phyloP scores from a whole-genome alignment of 2,113 vertebrate species.

The Corythoichthys intestinalis region DNA sequence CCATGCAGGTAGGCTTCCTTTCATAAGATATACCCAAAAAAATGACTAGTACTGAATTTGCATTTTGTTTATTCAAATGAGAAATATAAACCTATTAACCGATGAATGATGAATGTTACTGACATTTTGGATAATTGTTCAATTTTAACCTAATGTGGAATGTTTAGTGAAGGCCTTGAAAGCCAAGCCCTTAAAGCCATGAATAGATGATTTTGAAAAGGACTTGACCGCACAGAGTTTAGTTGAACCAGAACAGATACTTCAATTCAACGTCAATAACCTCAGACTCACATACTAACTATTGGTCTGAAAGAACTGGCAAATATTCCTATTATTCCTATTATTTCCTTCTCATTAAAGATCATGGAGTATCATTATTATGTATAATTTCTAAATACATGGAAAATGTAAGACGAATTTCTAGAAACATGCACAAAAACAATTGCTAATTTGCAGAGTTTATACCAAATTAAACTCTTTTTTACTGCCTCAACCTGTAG shows the following conservation, averaged over 20 bases:
- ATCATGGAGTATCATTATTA: neutral
- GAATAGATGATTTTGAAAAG: neutral
- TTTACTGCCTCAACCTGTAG: no score
- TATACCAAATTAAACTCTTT: no score
- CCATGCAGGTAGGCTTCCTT: constrained; percentile 77
- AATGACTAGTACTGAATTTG: neutral
- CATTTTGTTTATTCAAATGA: neutral
- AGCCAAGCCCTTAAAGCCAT: neutral
- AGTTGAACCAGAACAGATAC: neutral
- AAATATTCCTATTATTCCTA: neutral
- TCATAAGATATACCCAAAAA: neutral
- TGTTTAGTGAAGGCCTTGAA: neutral
- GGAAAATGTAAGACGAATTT: no score
- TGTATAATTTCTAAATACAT: no score
- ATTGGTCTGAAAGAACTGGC: neutral
- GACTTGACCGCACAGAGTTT: neutral
- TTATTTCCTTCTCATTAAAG: neutral
- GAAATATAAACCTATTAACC: neutral
- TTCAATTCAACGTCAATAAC: neutral
- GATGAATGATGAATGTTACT: neutral
- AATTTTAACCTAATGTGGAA: no score
- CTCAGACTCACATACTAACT: neutral
- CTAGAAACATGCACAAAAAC: no score
- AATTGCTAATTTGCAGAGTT: no score
- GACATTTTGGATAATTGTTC: neutral